phyloP scores from a whole-genome alignment of 2,113 vertebrate species.

The Proteles cristata region DNA sequence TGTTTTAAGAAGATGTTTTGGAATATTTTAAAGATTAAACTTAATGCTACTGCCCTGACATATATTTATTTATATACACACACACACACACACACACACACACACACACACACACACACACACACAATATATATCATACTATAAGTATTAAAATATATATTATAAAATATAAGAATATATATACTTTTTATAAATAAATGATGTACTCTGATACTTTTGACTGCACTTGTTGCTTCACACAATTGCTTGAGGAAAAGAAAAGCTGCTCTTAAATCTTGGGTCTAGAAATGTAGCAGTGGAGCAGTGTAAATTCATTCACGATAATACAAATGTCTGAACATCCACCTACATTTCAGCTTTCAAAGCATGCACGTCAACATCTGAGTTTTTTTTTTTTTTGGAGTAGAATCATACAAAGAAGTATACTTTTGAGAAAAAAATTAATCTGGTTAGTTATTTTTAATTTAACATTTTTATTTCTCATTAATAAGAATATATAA shows the following conservation, averaged over 20 bases:
- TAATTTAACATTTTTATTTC: not conserved
- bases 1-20: constrained; percentile 6
- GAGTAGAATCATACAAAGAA: not conserved
- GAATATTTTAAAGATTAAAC: not conserved
- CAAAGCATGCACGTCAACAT: not conserved
- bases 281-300: not conserved
- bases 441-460: not conserved
- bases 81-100: too few relatives aligned
- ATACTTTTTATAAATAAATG: not conserved
- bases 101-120: not conserved
- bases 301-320: not conserved
- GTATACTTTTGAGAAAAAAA: not conserved
- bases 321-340: not conserved
- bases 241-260: constrained; percentile 10
- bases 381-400: not conserved
- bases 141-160: not conserved
- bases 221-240: not conserved
- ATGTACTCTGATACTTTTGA: not conserved
- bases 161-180: not conserved
- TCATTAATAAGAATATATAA: not conserved
- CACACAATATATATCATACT: not conserved
- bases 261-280: not conserved
- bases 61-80: not conserved
- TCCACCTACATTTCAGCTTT: not conserved
- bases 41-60: not conserved